Evolutionary conservation across 1,140 invertebrate genomes (phyloP), one percentile per base, ranked within the genome.

Genomic region (Calosoma granatense): DNA sequence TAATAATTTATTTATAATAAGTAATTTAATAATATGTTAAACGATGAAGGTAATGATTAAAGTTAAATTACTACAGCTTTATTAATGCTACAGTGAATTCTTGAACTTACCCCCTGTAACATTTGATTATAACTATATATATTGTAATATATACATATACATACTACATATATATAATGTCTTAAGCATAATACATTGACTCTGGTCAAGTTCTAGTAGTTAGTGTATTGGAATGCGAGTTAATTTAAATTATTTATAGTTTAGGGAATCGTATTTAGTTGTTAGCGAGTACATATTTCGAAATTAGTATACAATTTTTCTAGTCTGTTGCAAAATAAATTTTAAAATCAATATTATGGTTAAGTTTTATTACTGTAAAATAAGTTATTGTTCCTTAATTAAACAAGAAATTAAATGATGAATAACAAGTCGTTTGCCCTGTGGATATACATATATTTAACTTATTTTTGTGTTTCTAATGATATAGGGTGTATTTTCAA

Each of bases 1-100:
- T 47, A 47, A 47, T 47, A 47, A 47, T 47, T 47, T 47, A 47
- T 47, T 47, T 47, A n/a, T n/a, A n/a, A n/a, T n/a, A 47, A 47
- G 41, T 47, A 47, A 47, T 47, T 47, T 47, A 47, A 47, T 47
- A n/a, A n/a, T 30, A 30, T 30, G 26, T 30, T 30, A 30, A 30
- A 30, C 26, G 41, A 47, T 47, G 41, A 47, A 47, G n/a, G 15
- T 47, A 47, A 47, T 47, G 9, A 47, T 47, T 47, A 47, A 47
- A 47, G 15, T 6, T 47, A 11, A 11, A 47, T 12, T 12, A 47
- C 17, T 17, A 6, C n/a, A 47, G 41, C 41, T 47, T 47, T 47
- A 47, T 47, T 47, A 47, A 47, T 47, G 9, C n/a, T n/a, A n/a
- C n/a, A n/a, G n/a, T n/a, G n/a, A n/a, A n/a, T 47, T 12, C 41